These are phyloP conservation scores for Rhingia rostrata DNA, from an alignment of 2,888 invertebrate genomes.

Conservation along the genomic window DNA sequence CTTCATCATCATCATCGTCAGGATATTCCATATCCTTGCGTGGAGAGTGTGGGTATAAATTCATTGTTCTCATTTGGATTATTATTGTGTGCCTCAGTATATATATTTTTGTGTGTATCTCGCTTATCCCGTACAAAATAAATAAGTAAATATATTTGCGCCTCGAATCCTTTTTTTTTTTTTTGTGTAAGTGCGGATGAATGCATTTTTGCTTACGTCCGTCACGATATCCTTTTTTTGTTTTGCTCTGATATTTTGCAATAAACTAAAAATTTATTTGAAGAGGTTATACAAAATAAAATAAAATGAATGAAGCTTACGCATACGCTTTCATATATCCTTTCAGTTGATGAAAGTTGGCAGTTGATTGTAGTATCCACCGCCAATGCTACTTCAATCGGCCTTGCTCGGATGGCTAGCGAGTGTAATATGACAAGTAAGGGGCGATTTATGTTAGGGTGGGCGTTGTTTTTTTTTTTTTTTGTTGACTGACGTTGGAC, in stretches of 20 bases:
- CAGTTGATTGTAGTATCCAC: neutral
- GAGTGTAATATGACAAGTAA: conserved; percentile 39
- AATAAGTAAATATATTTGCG: conserved; percentile 67
- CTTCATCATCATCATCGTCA: conserved; percentile 62
- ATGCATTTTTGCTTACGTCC: conserved; percentile 65
- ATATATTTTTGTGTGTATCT: conserved; percentile 9
- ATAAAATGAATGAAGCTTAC: conserved; percentile 36
- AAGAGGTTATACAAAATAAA: conserved; percentile 54
- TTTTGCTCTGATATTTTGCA: conserved; percentile 39
- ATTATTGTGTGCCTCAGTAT: conserved; percentile 48
- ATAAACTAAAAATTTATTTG: conserved; percentile 71
- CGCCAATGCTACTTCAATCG: neutral
- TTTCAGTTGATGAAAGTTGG: conserved; percentile 56
- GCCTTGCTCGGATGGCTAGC: neutral
- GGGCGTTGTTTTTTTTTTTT: conserved; percentile 28
- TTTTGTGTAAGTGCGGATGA: conserved; percentile 52
- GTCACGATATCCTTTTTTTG: conserved; percentile 46
- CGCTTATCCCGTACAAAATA: conserved; percentile 49
- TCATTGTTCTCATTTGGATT: conserved; percentile 74
- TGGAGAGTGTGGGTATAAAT: conserved; percentile 60
- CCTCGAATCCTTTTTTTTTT: conserved; percentile 25
- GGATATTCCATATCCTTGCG: conserved; percentile 67
- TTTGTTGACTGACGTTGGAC: neutral
- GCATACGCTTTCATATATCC: conserved; percentile 25
- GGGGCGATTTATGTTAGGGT: conserved; percentile 54